Percentiles rank a stretch among this genome's conserved stretches.
These are phyloP conservation scores for Acrobasis suavella DNA, from an alignment of 2,888 invertebrate genomes.

Conservation along the genomic window DNA sequence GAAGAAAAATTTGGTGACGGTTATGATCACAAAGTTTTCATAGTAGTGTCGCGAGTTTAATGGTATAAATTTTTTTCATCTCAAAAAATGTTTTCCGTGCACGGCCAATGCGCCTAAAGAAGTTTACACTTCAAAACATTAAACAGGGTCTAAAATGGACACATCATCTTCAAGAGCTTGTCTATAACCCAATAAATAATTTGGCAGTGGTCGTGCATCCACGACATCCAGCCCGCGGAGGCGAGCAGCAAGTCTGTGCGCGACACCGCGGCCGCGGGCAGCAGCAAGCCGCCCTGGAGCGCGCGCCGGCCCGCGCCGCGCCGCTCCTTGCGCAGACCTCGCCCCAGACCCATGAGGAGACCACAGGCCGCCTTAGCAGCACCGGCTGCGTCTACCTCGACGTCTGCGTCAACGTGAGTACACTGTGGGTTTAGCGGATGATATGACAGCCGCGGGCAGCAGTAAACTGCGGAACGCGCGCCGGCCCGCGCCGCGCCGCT, in stretches of 20 bases:
- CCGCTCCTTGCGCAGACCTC: slow-evolving; percentile 34
- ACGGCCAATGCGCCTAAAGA: too few relatives aligned
- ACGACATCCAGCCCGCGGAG: slow-evolving; percentile 92
- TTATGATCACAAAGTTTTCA: too few relatives aligned
- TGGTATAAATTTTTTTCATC: too few relatives aligned
- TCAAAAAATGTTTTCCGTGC: too few relatives aligned
- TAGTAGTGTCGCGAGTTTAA: too few relatives aligned
- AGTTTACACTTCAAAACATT: too few relatives aligned
- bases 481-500: slow-evolving; percentile 34
- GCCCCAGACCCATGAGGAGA: slow-evolving; percentile 40
- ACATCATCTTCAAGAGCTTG: too few relatives aligned
- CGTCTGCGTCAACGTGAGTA: slow-evolving; percentile 30
- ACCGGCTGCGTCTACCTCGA: slow-evolving; percentile 26
- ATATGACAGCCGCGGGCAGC: slow-evolving; percentile 22
- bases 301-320: slow-evolving; percentile 34
- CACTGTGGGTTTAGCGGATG: not conserved
- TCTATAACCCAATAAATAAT: too few relatives aligned
- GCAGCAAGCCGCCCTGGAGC: slow-evolving; percentile 30
- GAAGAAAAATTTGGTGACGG: too few relatives aligned
- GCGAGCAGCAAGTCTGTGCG: slow-evolving; percentile 49
- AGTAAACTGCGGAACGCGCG: slow-evolving; percentile 32
- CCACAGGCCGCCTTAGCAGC: slow-evolving; percentile 33
- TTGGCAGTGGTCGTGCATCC: slow-evolving; percentile 96
- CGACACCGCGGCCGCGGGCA: slow-evolving; percentile 40
- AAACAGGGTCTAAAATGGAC: too few relatives aligned